A percentile compares a stretch with the other conserved stretches of the same genome.
phyloP scores from a whole-genome alignment of 2,888 invertebrate genomes.

The Metacarcinus magister region DNA sequence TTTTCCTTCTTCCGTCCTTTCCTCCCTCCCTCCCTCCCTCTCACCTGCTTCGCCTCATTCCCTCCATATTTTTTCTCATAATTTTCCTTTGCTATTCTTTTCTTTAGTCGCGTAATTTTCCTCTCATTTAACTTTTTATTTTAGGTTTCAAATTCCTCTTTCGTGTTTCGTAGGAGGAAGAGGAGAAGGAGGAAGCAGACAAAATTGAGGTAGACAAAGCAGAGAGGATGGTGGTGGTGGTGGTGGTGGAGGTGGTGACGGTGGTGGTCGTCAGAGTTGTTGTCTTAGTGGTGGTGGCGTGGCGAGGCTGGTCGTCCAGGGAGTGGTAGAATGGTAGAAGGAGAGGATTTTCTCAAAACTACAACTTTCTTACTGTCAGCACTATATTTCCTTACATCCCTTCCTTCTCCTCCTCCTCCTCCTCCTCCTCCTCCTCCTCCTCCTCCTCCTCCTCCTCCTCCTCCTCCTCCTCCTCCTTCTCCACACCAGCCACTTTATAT shows the following conservation, averaged over 20 bases:
- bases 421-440: constrained; percentile 33
- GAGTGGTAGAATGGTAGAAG: background rate
- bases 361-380: background rate
- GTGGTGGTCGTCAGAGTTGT: background rate
- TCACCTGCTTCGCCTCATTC: background rate
- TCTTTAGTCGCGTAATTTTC: background rate
- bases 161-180: background rate
- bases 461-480: constrained; percentile 55
- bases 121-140: background rate
- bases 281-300: background rate
- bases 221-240: background rate
- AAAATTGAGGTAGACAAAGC: background rate
- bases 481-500: background rate
- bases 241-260: background rate
- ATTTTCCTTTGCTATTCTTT: background rate
- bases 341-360: background rate
- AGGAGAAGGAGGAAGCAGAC: background rate
- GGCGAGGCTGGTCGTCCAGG: background rate
- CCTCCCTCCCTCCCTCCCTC: background rate
- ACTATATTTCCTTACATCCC: background rate
- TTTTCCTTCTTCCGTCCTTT: background rate
- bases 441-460: constrained; percentile 52
- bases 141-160: background rate
- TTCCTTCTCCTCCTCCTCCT: constrained; percentile 47
- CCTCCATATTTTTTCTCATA: background rate